Conservation (phyloP, 2,888 invertebrate species). For the Corbicula japonica region DNA sequence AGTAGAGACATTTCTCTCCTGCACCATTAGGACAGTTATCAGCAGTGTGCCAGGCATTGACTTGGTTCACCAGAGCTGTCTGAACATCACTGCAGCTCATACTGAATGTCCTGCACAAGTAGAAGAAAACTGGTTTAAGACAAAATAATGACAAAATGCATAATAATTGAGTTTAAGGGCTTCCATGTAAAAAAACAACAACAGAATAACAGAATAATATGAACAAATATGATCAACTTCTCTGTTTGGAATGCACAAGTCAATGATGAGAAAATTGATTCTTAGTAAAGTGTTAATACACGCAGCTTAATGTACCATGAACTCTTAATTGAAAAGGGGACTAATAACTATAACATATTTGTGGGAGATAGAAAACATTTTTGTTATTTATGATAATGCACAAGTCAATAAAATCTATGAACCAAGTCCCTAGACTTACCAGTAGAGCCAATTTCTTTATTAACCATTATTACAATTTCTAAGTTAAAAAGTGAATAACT, state of each 20-base stretch:
- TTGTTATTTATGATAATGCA: too few relatives aligned
- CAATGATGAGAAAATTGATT: too few relatives aligned
- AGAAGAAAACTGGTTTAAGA: not conserved
- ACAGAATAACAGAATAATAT: not conserved
- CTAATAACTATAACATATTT: too few relatives aligned
- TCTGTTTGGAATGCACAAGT: not conserved
- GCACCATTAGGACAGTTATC: constrained; percentile 74
- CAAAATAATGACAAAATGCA: not conserved
- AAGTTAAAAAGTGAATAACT: too few relatives aligned
- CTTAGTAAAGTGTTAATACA: too few relatives aligned
- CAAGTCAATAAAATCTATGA: too few relatives aligned
- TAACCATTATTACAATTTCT: too few relatives aligned
- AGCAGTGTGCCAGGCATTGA: constrained; percentile 72
- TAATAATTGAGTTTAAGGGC: not conserved
- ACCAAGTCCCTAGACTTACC: too few relatives aligned
- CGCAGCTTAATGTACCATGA: too few relatives aligned
- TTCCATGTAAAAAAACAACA: not conserved
- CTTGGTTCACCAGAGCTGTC: constrained; percentile 73
- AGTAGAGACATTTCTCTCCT: constrained; percentile 82
- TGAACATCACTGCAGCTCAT: constrained; percentile 68
- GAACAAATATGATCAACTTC: not conserved
- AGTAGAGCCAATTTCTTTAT: too few relatives aligned
- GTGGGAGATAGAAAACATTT: too few relatives aligned
- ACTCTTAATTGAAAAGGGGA: too few relatives aligned
- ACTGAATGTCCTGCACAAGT: constrained; percentile 69